phyloP scores from a whole-genome alignment of 2,113 vertebrate species.

The Datnioides undecimradiatus region DNA sequence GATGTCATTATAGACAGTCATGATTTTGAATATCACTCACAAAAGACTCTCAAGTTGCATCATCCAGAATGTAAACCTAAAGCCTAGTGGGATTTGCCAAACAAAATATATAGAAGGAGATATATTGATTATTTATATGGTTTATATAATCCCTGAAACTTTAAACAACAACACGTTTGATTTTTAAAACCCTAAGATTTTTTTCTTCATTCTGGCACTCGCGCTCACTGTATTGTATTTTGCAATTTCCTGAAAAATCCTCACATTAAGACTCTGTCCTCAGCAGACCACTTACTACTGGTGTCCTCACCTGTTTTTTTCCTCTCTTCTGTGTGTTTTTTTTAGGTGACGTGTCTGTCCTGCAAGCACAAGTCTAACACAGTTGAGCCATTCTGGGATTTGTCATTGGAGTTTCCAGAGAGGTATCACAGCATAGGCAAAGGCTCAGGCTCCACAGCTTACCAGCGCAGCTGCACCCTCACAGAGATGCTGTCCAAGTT shows the following conservation, averaged over 20 bases:
- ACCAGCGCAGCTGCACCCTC: constrained; percentile 92
- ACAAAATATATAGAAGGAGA: background rate
- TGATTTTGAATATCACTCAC: background rate
- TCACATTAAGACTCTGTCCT: background rate
- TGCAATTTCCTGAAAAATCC: no score
- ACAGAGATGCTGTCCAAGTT: constrained; percentile 99
- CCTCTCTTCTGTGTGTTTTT: background rate
- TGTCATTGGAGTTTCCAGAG: constrained; percentile 97
- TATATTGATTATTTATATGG: background rate
- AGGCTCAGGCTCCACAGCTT: constrained; percentile 84
- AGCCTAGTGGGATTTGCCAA: background rate
- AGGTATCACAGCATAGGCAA: constrained; percentile 93
- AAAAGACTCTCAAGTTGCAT: background rate
- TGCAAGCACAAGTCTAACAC: constrained; percentile 99
- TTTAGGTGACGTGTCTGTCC: constrained; percentile 95
- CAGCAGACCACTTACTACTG: background rate
- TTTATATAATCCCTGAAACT: background rate
- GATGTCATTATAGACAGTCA: background rate
- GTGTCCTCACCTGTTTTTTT: background rate
- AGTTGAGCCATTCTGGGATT: constrained; percentile 98
- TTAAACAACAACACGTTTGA: no score
- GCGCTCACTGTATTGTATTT: no score
- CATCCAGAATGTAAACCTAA: background rate
- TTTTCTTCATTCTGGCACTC: no score
- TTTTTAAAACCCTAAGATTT: no score